Evolutionary conservation across 1,140 invertebrate species (phyloP), one percentile per base, ranked within the genome.

Genomic region (Eriosoma lanigerum): DNA sequence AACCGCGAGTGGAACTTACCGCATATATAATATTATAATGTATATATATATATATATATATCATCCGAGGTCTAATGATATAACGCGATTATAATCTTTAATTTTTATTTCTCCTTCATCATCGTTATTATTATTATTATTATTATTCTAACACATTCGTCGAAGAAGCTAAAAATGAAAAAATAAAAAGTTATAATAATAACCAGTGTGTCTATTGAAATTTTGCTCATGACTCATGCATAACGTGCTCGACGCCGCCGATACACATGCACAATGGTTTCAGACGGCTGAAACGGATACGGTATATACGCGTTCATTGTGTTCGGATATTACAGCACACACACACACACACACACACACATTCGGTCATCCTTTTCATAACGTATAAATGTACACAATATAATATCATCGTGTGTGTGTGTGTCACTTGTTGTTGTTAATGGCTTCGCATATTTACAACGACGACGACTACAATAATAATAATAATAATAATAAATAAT

Each of bases 401-500:
- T n/a, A n/a, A n/a, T n/a, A n/a, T n/a, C n/a, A n/a, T n/a, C n/a
- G 32, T 66, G 10, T 66, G 62, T 66, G 66, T 50, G 66, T 26
- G 46, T 70, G 66, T 70, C 66, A 70, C 66, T 70, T 70, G 66
- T 70, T 58, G 56, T 58, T 70, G 44, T 70, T 48, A 48, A 70
- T 66, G 64, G 64, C 64, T 66, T 66, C 38, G 64, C 38, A 24
- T 17, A 48, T 21, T 24, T 29, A 46, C 44, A 21, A 21, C 64
- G 64, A 24, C 12, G 38, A 68, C 44, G n/a, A n/a, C n/a, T n/a
- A n/a, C n/a, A n/a, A n/a, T n/a, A n/a, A n/a, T n/a, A n/a, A n/a
- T n/a, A n/a, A n/a, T n/a, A n/a, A n/a, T n/a, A n/a, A n/a, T n/a
- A n/a, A n/a, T n/a, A n/a, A n/a, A n/a, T n/a, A n/a, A n/a, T n/a